These are phyloP conservation scores for Caenorhabditis becei DNA, from an alignment of 2,888 invertebrate species.

Conservation along the genomic window DNA sequence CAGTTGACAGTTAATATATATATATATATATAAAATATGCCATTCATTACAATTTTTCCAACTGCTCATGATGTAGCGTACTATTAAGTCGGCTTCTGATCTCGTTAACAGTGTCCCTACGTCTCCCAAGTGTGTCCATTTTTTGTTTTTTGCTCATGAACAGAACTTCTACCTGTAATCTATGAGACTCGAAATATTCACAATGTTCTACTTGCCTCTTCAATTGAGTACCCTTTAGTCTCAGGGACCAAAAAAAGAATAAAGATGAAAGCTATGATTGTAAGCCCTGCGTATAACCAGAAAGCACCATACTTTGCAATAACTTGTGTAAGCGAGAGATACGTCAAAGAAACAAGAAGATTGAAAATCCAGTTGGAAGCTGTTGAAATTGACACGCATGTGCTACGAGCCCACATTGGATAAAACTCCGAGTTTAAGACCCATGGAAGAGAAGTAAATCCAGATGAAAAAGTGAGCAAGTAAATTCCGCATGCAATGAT, in stretches of 20 bases:
- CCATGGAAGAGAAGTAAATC: constrained; percentile 83
- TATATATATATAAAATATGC: not conserved
- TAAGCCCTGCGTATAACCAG: constrained; percentile 84
- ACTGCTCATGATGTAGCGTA: constrained; percentile 6
- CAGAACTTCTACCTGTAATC: constrained; percentile 55
- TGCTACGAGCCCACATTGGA: constrained; percentile 84
- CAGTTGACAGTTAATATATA: too few relatives aligned
- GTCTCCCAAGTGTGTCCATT: constrained; percentile 3
- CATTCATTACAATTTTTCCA: constrained; percentile 22
- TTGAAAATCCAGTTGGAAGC: constrained; percentile 84
- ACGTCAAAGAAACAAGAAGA: constrained; percentile 84
- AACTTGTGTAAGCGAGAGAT: constrained; percentile 81
- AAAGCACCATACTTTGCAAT: constrained; percentile 82
- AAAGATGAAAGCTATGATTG: constrained; percentile 83
- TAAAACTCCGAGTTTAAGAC: constrained; percentile 85
- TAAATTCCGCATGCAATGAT: constrained; percentile 79
- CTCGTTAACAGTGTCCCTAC: constrained; percentile 41
- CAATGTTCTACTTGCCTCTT: constrained; percentile 79
- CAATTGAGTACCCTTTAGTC: constrained; percentile 84
- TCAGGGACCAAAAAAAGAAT: constrained; percentile 84
- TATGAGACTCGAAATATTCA: not conserved
- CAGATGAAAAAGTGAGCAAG: constrained; percentile 68
- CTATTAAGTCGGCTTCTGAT: constrained; percentile 51
- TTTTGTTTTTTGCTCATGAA: constrained; percentile 57
- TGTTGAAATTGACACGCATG: constrained; percentile 82